phyloP scores from a whole-genome alignment of 2,888 invertebrate genomes.

The Dryomyza anilis region DNA sequence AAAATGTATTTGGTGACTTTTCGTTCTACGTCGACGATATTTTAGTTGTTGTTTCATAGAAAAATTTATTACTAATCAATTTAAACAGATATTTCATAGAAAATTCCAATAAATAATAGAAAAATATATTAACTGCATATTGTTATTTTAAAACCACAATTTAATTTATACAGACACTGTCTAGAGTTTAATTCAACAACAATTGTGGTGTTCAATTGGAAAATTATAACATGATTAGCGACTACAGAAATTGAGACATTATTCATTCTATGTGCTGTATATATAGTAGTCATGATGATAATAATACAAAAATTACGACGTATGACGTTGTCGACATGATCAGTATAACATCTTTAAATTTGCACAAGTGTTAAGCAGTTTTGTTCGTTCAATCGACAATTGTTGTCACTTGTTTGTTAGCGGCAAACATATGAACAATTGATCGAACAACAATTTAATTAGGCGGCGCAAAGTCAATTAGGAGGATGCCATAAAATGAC shows the following conservation, averaged over 20 bases:
- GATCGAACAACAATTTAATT: not conserved
- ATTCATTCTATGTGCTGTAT: too few relatives aligned
- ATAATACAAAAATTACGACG: too few relatives aligned
- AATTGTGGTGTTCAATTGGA: not conserved
- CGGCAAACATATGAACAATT: not conserved
- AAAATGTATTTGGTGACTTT: too few relatives aligned
- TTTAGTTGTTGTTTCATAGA: too few relatives aligned
- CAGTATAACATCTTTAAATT: conserved; percentile 5
- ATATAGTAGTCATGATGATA: not conserved
- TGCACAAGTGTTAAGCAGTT: conserved; percentile 16
- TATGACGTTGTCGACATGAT: too few relatives aligned
- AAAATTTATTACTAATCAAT: too few relatives aligned
- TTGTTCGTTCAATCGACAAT: conserved; percentile 7
- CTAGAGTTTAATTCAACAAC: not conserved
- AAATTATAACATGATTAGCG: not conserved
- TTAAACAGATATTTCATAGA: too few relatives aligned
- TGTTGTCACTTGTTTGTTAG: not conserved
- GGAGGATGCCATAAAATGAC: not conserved
- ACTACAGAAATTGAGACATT: not conserved
- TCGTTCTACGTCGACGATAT: too few relatives aligned
- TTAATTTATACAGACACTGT: too few relatives aligned
- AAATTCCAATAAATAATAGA: too few relatives aligned
- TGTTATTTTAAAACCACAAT: too few relatives aligned
- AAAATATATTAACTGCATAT: too few relatives aligned
- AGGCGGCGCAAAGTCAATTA: not conserved